Evolutionary conservation across 1,140 invertebrate species (phyloP).

Genomic region (Pachyrhynchus sulphureomaculatus): DNA sequence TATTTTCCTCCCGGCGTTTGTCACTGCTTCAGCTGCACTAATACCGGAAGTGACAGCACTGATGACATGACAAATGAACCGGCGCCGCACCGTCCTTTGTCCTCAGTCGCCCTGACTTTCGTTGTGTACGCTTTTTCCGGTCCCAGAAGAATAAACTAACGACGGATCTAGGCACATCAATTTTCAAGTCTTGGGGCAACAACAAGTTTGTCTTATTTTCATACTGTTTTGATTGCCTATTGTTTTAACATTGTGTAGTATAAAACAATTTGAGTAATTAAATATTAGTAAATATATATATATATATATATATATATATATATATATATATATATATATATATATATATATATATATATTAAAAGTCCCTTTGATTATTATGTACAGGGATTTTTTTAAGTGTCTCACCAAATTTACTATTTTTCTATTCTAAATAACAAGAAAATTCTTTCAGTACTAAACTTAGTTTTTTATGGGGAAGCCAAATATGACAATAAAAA

Average conservation of each 20-base stretch:
- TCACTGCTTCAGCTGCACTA: constrained; percentile 10
- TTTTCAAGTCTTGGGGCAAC: constrained; percentile 8
- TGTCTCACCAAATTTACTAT: no score
- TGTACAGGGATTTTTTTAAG: no score
- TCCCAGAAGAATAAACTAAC: constrained; percentile 20
- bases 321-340: no score
- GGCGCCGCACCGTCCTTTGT: constrained; percentile 43
- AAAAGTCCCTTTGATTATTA: no score
- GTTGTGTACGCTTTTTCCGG: constrained; percentile 20
- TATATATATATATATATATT: no score
- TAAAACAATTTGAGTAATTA: no score
- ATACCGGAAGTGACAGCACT: constrained; percentile 45
- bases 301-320: no score
- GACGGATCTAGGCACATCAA: constrained; percentile 18
- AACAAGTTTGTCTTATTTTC: constrained; percentile 5
- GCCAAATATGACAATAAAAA: no score
- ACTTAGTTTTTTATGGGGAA: no score
- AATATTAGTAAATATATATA: no score
- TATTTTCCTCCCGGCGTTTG: neutral
- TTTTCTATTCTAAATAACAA: no score
- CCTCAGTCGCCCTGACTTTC: constrained; percentile 32
- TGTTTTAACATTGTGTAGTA: constrained; percentile 1
- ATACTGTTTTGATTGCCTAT: neutral
- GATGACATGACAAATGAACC: constrained; percentile 48
- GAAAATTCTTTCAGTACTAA: no score